Percentiles rank a stretch among this genome's conserved stretches.
Evolutionary conservation across 2,797 vertebrate species (phyloP).

Genomic region (Malacoraja senta): DNA sequence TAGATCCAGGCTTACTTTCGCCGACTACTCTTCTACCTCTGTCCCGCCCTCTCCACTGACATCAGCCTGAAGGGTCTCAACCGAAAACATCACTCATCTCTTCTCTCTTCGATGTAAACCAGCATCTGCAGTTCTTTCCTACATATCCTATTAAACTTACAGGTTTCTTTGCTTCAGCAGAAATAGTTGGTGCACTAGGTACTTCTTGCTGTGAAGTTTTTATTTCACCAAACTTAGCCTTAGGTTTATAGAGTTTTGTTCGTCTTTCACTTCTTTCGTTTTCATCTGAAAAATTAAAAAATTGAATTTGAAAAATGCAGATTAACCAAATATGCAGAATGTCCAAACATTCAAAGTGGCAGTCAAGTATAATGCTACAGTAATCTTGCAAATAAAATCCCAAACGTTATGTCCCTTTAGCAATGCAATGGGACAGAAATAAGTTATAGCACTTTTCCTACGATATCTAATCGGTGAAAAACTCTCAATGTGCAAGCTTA

Average conservation of each 20-base stretch:
- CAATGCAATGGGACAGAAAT: background rate
- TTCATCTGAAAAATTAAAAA: slow-evolving; percentile 54
- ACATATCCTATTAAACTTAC: slow-evolving; percentile 48
- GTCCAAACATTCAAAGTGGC: background rate
- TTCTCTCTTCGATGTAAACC: too few relatives aligned
- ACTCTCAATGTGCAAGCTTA: background rate
- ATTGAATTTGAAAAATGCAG: background rate
- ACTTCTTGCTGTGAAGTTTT: slow-evolving; percentile 49
- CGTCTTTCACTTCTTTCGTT: slow-evolving; percentile 62
- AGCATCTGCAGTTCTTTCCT: too few relatives aligned
- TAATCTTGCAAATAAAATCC: background rate
- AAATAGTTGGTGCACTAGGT: slow-evolving; percentile 40
- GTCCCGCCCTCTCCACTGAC: too few relatives aligned
- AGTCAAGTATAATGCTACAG: background rate
- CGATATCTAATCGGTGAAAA: background rate
- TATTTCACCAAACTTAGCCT: slow-evolving; percentile 54
- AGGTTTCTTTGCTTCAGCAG: slow-evolving; percentile 57
- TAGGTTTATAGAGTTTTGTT: slow-evolving; percentile 64
- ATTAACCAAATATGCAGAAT: background rate
- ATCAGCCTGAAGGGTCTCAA: too few relatives aligned
- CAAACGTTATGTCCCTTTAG: background rate
- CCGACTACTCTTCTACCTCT: too few relatives aligned
- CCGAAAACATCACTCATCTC: too few relatives aligned
- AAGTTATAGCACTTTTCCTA: background rate
- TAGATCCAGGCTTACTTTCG: too few relatives aligned